These are phyloP conservation scores for Amphipyra tragopoginis DNA, from an alignment of 2,888 invertebrate genomes.

Conservation along the genomic window DNA sequence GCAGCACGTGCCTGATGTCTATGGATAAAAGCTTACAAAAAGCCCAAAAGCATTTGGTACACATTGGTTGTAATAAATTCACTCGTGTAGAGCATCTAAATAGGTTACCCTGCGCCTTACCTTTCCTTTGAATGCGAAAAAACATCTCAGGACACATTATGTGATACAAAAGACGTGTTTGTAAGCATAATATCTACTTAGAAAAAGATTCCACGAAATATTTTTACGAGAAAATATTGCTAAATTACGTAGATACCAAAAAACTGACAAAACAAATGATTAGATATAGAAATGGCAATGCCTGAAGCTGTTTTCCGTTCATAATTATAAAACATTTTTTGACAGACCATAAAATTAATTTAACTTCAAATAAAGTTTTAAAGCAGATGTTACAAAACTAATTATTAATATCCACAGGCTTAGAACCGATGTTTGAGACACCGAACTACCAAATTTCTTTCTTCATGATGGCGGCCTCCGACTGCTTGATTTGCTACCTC, in stretches of 20 bases:
- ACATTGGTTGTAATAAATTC: slow-evolving; percentile 4
- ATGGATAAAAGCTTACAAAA: background rate
- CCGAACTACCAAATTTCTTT: slow-evolving; percentile 37
- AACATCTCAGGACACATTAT: slow-evolving; percentile 1
- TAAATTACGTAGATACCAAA: no score
- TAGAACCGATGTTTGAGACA: slow-evolving; percentile 35
- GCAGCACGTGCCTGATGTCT: background rate
- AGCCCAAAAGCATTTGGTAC: background rate
- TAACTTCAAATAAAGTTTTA: no score
- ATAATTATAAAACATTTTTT: no score
- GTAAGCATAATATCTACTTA: background rate
- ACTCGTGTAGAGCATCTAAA: background rate
- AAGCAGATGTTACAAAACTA: background rate
- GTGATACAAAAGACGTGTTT: slow-evolving; percentile 1
- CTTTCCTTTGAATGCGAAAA: slow-evolving; percentile 11
- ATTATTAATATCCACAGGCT: slow-evolving; percentile 9
- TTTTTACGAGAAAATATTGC: background rate
- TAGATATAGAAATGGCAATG: no score
- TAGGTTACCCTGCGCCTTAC: background rate
- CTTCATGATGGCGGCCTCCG: slow-evolving; percentile 7
- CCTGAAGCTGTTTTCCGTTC: no score
- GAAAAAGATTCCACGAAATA: background rate
- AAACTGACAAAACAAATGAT: background rate
- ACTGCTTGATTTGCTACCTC: slow-evolving; percentile 21
- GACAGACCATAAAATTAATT: no score